Evolutionary conservation across 2,888 invertebrate species (phyloP), one percentile per base, ranked within the genome.

Genomic region (Lasius fuliginosus): DNA sequence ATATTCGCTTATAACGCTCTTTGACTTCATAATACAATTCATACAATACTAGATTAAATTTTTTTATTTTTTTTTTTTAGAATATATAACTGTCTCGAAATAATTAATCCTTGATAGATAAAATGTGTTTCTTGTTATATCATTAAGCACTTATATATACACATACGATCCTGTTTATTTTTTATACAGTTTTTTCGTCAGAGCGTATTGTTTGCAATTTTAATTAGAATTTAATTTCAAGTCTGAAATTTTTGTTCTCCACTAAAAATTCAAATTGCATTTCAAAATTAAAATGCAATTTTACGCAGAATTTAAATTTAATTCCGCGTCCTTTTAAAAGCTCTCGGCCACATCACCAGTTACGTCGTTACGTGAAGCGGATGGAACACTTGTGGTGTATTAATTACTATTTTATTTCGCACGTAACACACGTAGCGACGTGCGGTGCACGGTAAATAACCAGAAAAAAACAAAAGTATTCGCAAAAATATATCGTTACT

Each of bases 301-400:
- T 81, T 49, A 81, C 79, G 79, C 71, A 81, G 71, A 81, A 81
- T 81, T 81, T 81, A 81, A 81, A 81, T 81, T 81, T 81, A 81
- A 81, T 81, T 81, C 71, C 49, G 46, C 79, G 36, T 71, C 79
- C 79, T 71, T 81, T 81, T 81, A 81, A 81, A 81, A 81, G 79
- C 79, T 62, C 79, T 69, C 79, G 71, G 71, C 60, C 71, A 36
- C 79, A 81, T 81, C 79, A 81, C 79, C 79, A 71, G 79, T 81
- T 81, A 81, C 36, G 79, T 81, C 79, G 79, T 81, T 81, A 81
- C 71, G 71, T 49, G 79, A 79, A 79, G 71, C 79, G 79, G 79
- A 81, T 81, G 79, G 71, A 81, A 81, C 79, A 81, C 79, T 81
- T 81, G 71, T 81, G 79, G 79, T 81, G 79, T 81, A 81, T 81